These are phyloP conservation scores for Gasterosteus nipponicus DNA, from an alignment of 2,113 vertebrate species.

Conservation along the genomic window DNA sequence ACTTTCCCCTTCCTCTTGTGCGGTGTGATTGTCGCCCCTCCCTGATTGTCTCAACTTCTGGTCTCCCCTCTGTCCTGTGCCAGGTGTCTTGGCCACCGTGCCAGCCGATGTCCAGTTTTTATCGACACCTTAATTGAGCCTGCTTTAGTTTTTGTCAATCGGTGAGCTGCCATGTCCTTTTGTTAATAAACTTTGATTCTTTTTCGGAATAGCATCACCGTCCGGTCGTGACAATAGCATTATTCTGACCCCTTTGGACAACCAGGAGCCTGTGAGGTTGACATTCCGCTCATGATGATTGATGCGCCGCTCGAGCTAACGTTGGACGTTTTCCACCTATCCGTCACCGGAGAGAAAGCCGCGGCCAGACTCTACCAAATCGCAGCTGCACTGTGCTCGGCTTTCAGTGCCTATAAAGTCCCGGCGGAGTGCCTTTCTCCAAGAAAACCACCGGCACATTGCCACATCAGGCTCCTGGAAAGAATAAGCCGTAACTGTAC, in stretches of 20 bases:
- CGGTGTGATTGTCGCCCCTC: too few species aligned
- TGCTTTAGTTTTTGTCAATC: too few species aligned
- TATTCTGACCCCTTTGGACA: conserved; percentile 1
- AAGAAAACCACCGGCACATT: not conserved
- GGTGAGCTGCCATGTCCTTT: too few species aligned
- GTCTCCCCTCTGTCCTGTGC: too few species aligned
- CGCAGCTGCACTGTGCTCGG: not conserved
- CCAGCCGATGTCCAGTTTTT: too few species aligned
- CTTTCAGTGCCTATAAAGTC: not conserved
- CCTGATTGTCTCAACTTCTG: too few species aligned
- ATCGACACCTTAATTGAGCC: too few species aligned
- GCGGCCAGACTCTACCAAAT: not conserved
- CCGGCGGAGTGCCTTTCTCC: not conserved
- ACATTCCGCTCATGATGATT: not conserved
- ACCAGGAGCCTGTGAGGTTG: not conserved
- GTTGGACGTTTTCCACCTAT: not conserved
- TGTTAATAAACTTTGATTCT: too few species aligned
- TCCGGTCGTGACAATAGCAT: too few species aligned
- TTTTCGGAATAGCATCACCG: not conserved
- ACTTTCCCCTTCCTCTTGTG: too few species aligned
- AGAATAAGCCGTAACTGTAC: not conserved
- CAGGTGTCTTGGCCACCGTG: too few species aligned
- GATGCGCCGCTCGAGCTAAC: not conserved
- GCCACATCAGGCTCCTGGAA: not conserved
- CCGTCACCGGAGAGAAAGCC: not conserved